phyloP scores from a whole-genome alignment of 2,797 vertebrate species.

The Halcyon badia region DNA sequence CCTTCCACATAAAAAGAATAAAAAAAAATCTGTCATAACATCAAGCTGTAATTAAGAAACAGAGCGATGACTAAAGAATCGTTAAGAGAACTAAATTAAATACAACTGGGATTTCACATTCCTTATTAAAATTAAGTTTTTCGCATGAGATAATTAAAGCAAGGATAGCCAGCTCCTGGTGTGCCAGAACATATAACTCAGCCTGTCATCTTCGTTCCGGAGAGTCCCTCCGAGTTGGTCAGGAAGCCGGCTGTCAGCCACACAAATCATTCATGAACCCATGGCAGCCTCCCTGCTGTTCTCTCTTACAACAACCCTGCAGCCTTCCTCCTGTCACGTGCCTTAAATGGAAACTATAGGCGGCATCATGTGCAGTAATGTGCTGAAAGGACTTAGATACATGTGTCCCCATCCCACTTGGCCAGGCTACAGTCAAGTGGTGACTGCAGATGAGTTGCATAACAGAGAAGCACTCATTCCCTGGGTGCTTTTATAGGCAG shows the following conservation, averaged over 20 bases:
- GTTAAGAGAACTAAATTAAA: constrained; percentile 12
- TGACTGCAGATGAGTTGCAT: background rate
- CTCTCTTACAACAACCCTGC: background rate
- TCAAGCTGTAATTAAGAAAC: background rate
- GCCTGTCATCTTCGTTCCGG: background rate
- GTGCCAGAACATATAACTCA: constrained; percentile 17
- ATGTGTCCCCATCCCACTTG: rapidly evolving
- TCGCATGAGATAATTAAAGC: constrained; percentile 16
- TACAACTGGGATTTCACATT: constrained; percentile 15
- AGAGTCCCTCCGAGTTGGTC: background rate
- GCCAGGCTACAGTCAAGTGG: rapidly evolving
- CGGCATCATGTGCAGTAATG: rapidly evolving
- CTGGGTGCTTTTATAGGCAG: background rate
- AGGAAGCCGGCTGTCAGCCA: constrained; percentile 5
- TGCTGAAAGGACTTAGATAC: rapidly evolving
- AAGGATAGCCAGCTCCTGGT: background rate
- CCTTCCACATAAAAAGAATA: background rate
- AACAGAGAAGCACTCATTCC: too few species aligned
- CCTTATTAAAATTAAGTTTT: constrained; percentile 33
- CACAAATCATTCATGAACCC: background rate
- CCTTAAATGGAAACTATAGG: background rate
- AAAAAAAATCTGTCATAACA: background rate
- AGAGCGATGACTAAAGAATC: background rate
- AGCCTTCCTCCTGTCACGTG: background rate
- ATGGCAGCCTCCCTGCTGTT: background rate